Conservation (phyloP, 2,888 invertebrate genomes). For the Agonopterix alstromeriana region DNA sequence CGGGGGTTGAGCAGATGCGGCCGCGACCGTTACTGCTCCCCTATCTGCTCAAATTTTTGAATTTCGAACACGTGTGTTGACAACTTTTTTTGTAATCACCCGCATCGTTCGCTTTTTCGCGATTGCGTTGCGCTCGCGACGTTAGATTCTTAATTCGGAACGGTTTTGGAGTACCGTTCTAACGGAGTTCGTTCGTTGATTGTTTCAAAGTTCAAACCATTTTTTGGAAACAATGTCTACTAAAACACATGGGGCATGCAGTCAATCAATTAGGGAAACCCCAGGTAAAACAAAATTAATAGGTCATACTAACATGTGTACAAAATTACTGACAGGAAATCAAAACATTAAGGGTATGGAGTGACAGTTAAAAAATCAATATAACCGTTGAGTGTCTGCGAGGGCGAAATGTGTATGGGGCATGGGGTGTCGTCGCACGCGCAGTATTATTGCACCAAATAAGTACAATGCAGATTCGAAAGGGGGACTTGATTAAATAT, state of each 20-base stretch:
- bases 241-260: too few relatives aligned
- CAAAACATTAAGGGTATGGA: slow-evolving; percentile 21
- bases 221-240: too few relatives aligned
- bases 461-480: slow-evolving; percentile 7
- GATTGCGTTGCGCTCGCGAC: slow-evolving; percentile 3
- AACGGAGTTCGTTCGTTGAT: too few relatives aligned
- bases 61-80: slow-evolving; percentile 69
- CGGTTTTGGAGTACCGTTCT: background rate
- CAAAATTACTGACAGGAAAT: slow-evolving; percentile 10
- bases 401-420: slow-evolving; percentile 34
- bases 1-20: slow-evolving; percentile 57
- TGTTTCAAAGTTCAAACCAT: too few relatives aligned
- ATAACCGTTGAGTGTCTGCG: slow-evolving; percentile 62
- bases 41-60: slow-evolving; percentile 61
- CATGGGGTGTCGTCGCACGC: slow-evolving; percentile 60
- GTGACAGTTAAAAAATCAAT: slow-evolving; percentile 75
- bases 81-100: slow-evolving; percentile 57
- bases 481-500: slow-evolving; percentile 4
- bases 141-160: background rate
- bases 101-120: slow-evolving; percentile 45
- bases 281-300: too few relatives aligned
- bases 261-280: too few relatives aligned
- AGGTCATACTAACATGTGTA: background rate
- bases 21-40: slow-evolving; percentile 64
- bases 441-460: slow-evolving; percentile 20